Percentiles rank a stretch among this genome's conserved stretches.
phyloP scores from a whole-genome alignment of 92 coral and sea anemone species.

The Nematostella vectensis region DNA sequence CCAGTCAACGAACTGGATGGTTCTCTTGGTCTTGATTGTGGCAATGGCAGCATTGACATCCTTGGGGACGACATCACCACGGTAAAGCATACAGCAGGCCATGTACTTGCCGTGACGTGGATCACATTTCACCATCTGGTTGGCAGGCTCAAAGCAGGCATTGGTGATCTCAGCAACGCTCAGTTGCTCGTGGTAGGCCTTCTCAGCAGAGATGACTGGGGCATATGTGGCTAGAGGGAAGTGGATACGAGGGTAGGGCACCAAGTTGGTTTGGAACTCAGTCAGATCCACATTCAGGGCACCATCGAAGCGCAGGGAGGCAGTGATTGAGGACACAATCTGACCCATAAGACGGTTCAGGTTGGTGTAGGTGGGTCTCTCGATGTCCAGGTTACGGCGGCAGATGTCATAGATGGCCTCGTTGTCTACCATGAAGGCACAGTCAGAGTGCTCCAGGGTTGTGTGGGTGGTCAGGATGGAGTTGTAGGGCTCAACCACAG shows the following conservation, averaged over 20 bases:
- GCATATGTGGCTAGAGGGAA: slow-evolving; percentile 82
- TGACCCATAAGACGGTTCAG: slow-evolving; percentile 91
- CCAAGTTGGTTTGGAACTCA: slow-evolving; percentile 82
- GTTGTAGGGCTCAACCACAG: slow-evolving; percentile 80
- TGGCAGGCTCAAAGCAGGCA: slow-evolving; percentile 65
- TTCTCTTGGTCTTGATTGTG: slow-evolving; percentile 23
- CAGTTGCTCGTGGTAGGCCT: slow-evolving; percentile 67
- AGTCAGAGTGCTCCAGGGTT: slow-evolving; percentile 69
- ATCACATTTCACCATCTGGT: slow-evolving; percentile 64
- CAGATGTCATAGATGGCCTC: slow-evolving; percentile 75
- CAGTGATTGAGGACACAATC: slow-evolving; percentile 71
- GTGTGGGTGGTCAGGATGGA: slow-evolving; percentile 69
- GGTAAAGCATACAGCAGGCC: background rate
- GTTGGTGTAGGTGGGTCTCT: slow-evolving; percentile 89
- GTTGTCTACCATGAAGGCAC: slow-evolving; percentile 76
- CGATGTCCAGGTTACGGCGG: slow-evolving; percentile 77
- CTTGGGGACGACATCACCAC: slow-evolving; percentile 57
- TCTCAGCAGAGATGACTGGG: slow-evolving; percentile 84
- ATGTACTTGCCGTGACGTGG: slow-evolving; percentile 32
- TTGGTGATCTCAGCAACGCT: slow-evolving; percentile 61
- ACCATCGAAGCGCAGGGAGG: slow-evolving; percentile 74
- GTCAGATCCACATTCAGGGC: slow-evolving; percentile 68
- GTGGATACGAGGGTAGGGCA: slow-evolving; percentile 79
- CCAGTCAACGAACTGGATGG: slow-evolving; percentile 1
- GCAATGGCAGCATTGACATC: slow-evolving; percentile 65